Evolutionary conservation across 2,888 invertebrate species (phyloP).

Genomic region (Machimus rusticus): DNA sequence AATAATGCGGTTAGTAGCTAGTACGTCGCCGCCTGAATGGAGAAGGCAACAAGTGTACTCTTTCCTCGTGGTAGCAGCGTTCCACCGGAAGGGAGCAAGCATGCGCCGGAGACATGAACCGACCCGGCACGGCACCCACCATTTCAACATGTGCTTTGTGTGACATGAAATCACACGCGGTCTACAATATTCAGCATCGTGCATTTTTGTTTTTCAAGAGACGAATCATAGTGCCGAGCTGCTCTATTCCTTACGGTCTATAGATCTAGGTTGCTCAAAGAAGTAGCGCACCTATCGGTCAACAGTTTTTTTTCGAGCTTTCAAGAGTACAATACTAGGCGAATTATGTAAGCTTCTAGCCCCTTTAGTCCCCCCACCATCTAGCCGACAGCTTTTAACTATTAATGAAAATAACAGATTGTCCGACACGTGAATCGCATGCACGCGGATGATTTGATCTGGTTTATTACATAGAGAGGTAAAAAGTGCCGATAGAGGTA

Average conservation of each 20-base stretch:
- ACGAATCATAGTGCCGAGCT: neutral
- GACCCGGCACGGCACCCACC: neutral
- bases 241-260: neutral
- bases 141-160: neutral
- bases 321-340: neutral
- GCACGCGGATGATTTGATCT: conserved; percentile 37
- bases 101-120: neutral
- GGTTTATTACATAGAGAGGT: neutral
- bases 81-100: neutral
- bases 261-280: neutral
- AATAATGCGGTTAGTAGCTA: neutral
- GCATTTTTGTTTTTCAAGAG: neutral
- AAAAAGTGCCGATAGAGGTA: neutral
- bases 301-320: neutral
- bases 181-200: neutral
- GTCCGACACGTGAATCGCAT: conserved; percentile 42
- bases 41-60: conserved; percentile 11
- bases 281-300: neutral
- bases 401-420: conserved; percentile 40
- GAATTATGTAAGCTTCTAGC: neutral
- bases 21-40: neutral
- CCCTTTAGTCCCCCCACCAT: neutral
- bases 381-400: conserved; percentile 16
- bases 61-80: neutral
- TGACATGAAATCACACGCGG: neutral